Conservation (phyloP, 2,888 invertebrate species). For the Lamellibrachia columna region DNA sequence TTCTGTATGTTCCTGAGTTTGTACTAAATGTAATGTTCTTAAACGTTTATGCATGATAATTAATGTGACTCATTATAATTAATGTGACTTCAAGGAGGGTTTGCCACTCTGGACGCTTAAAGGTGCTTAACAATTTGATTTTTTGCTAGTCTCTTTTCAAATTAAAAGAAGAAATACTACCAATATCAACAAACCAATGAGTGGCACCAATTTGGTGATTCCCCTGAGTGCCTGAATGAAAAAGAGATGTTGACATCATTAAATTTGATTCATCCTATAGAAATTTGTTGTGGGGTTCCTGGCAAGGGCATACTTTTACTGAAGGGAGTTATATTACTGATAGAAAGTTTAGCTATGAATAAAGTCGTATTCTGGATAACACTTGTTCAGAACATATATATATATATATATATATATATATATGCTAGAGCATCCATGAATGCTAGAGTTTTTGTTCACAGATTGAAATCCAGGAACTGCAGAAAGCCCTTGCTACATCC, state of each 20-base stretch:
- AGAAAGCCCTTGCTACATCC: constrained; percentile 54
- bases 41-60: neutral
- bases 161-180: no score
- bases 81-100: no score
- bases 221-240: neutral
- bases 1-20: neutral
- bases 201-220: neutral
- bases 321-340: no score
- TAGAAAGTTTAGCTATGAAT: no score
- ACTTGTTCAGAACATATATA: neutral
- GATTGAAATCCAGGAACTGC: constrained; percentile 59
- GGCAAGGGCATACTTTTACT: neutral
- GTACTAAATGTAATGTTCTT: neutral
- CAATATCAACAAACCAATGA: neutral
- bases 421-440: constrained; percentile 17
- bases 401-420: constrained; percentile 23
- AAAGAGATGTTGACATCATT: neutral
- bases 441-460: constrained; percentile 41
- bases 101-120: no score
- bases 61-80: neutral
- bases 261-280: neutral
- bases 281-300: neutral
- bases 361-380: neutral
- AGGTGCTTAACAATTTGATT: no score
- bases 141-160: no score